Percentiles rank a stretch among this genome's conserved stretches.
phyloP scores from a whole-genome alignment of 2,113 vertebrate genomes.

The Notechis scutatus region DNA sequence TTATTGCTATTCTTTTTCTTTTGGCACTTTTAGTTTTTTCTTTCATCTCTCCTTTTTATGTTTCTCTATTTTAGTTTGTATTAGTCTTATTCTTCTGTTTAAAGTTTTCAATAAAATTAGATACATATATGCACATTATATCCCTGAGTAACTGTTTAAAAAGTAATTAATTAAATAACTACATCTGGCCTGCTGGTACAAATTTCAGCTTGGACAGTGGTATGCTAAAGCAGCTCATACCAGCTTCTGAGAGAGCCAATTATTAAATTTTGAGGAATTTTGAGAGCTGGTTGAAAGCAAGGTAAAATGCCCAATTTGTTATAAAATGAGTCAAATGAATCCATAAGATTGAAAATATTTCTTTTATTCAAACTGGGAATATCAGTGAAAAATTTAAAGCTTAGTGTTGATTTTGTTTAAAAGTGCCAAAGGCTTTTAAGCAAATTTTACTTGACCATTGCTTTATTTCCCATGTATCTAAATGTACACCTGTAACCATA shows the following conservation, averaged over 20 bases:
- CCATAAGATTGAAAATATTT: slow-evolving; percentile 20
- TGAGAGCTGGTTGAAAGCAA: background rate
- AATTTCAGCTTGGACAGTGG: background rate
- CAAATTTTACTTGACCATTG: background rate
- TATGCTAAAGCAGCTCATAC: background rate
- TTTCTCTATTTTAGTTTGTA: background rate
- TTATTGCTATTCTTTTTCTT: background rate
- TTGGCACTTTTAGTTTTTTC: background rate
- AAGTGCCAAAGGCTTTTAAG: background rate
- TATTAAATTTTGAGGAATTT: background rate
- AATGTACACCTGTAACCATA: background rate
- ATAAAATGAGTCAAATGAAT: slow-evolving; percentile 30
- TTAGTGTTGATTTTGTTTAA: background rate
- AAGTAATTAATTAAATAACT: background rate
- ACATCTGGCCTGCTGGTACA: background rate
- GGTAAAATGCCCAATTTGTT: background rate
- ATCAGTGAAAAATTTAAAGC: slow-evolving; percentile 11
- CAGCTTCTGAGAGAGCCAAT: background rate
- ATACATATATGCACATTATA: background rate
- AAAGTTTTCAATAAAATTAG: background rate
- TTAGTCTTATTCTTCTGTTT: background rate
- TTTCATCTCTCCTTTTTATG: background rate
- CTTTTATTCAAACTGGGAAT: slow-evolving; percentile 16
- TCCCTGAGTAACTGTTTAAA: background rate
- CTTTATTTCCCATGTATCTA: background rate